Evolutionary conservation across 2,888 invertebrate species (phyloP).

Genomic region (Macropis europaea): DNA sequence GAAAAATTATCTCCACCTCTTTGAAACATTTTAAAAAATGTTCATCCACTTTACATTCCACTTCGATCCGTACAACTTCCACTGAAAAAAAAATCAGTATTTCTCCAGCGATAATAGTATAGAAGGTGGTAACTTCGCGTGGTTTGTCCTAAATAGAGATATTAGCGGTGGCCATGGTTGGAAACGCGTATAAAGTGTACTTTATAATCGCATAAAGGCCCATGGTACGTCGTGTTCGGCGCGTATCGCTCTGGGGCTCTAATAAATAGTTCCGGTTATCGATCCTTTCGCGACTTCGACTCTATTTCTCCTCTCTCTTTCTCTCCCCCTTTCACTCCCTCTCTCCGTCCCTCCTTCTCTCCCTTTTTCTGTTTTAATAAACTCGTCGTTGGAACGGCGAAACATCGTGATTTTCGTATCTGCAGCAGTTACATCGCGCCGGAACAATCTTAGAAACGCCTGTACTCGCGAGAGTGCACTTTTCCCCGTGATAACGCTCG

Average conservation of each 20-base stretch:
- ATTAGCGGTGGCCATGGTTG: constrained; percentile 34
- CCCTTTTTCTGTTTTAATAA: constrained; percentile 22
- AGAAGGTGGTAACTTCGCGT: not conserved
- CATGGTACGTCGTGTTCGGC: constrained; percentile 46
- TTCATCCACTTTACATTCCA: no score
- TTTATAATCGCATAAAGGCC: constrained; percentile 48
- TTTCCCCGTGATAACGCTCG: constrained; percentile 23
- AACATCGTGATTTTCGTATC: constrained; percentile 37
- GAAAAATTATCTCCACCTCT: no score
- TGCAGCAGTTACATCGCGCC: not conserved
- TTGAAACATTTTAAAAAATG: no score
- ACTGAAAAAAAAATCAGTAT: no score
- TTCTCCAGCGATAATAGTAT: no score
- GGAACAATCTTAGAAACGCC: constrained; percentile 30
- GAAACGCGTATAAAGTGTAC: constrained; percentile 42
- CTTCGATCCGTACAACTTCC: no score
- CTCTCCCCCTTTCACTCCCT: not conserved
- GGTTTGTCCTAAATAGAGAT: constrained; percentile 40
- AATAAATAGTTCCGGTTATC: constrained; percentile 73
- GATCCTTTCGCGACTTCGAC: constrained; percentile 59
- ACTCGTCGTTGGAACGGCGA: constrained; percentile 26
- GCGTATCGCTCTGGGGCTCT: constrained; percentile 62
- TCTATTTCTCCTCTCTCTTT: constrained; percentile 1
- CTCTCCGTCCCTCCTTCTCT: not conserved
- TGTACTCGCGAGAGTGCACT: not conserved